These are phyloP conservation scores for Antigone vipio DNA, from an alignment of 2,113 vertebrate species.

Conservation along the genomic window DNA sequence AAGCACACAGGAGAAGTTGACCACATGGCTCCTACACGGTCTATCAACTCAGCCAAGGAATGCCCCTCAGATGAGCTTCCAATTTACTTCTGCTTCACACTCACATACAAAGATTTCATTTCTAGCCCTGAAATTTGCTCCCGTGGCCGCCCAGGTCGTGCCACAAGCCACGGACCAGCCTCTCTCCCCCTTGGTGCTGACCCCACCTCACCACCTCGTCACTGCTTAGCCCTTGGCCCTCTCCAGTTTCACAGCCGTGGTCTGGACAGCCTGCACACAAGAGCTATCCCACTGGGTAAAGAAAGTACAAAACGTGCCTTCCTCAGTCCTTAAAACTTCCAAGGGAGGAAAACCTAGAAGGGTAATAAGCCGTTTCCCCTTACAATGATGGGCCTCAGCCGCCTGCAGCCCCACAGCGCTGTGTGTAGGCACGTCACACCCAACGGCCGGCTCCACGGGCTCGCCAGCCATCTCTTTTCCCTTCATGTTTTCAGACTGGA, in stretches of 20 bases:
- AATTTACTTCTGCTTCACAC: background rate
- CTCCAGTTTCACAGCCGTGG: background rate
- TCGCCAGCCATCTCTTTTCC: background rate
- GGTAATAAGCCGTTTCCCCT: background rate
- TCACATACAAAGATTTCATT: background rate
- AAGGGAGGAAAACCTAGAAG: accelerated
- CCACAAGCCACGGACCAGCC: background rate
- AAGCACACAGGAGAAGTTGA: background rate
- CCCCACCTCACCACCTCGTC: accelerated
- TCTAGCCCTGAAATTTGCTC: background rate
- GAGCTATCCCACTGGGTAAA: background rate
- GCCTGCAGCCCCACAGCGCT: background rate
- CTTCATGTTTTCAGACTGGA: background rate
- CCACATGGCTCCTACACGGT: background rate
- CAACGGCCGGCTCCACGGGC: accelerated
- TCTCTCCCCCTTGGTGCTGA: accelerated
- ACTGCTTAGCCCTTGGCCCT: background rate
- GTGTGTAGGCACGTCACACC: background rate
- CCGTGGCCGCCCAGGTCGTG: background rate
- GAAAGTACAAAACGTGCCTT: background rate
- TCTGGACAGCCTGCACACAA: background rate
- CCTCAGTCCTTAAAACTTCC: background rate
- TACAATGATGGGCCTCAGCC: background rate
- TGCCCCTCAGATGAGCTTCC: accelerated
- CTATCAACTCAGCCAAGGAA: background rate